These are phyloP conservation scores for Laupala kohalensis DNA, from an alignment of 1,140 invertebrate genomes.

Conservation along the genomic window DNA sequence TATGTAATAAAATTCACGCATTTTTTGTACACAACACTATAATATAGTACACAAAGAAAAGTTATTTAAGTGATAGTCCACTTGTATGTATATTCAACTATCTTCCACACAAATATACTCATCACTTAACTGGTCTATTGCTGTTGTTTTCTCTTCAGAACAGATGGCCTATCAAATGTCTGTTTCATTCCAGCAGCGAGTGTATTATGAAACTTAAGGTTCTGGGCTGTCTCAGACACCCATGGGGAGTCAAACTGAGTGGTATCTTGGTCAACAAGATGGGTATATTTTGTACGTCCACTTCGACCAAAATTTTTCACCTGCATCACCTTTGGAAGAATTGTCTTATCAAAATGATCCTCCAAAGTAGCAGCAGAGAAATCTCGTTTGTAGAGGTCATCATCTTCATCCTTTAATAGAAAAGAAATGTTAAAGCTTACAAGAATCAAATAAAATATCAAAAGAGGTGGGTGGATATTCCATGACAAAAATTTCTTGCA, in stretches of 20 bases:
- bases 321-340: constrained; percentile 99
- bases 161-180: constrained; percentile 74
- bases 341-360: constrained; percentile 98
- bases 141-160: background rate
- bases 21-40: too few relatives aligned
- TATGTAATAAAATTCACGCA: too few relatives aligned
- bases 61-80: too few relatives aligned
- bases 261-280: constrained; percentile 98
- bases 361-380: constrained; percentile 94
- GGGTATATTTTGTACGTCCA: constrained; percentile 97
- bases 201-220: constrained; percentile 79
- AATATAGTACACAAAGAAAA: too few relatives aligned
- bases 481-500: too few relatives aligned
- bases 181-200: constrained; percentile 94
- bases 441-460: too few relatives aligned
- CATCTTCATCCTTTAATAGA: constrained; percentile 62
- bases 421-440: background rate
- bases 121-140: too few relatives aligned
- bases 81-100: too few relatives aligned
- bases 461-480: too few relatives aligned
- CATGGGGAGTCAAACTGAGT: constrained; percentile 96
- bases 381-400: constrained; percentile 85
- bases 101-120: too few relatives aligned
- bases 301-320: constrained; percentile 99
- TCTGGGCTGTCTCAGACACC: constrained; percentile 79